Conservation (phyloP, 2,888 invertebrate genomes). For the Bellardia bayeri region DNA sequence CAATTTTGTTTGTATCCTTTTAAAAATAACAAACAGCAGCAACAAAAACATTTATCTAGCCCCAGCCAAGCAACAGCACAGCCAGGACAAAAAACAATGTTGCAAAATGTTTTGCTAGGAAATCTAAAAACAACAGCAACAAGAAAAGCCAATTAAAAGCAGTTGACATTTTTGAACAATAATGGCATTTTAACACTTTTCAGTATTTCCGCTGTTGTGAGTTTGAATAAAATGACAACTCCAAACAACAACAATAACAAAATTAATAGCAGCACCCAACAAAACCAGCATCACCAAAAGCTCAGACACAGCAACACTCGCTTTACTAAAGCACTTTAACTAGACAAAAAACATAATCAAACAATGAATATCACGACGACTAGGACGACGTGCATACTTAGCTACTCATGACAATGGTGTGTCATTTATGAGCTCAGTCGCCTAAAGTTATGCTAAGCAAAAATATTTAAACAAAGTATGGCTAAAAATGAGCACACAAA, state of each 20-base stretch:
- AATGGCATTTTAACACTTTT: slow-evolving; percentile 74
- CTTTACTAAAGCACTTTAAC: not conserved
- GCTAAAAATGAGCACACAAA: slow-evolving; percentile 51
- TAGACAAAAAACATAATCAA: slow-evolving; percentile 32
- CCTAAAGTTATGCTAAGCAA: slow-evolving; percentile 71
- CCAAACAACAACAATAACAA: not conserved
- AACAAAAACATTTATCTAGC: slow-evolving; percentile 29
- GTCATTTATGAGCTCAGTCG: slow-evolving; percentile 71
- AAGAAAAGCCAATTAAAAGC: slow-evolving; percentile 74
- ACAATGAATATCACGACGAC: slow-evolving; percentile 4
- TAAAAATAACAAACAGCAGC: not conserved
- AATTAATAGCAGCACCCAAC: slow-evolving; percentile 5
- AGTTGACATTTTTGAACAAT: slow-evolving; percentile 73
- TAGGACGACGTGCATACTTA: slow-evolving; percentile 24
- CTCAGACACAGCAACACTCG: not conserved
- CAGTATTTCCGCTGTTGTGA: slow-evolving; percentile 70
- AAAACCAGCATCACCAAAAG: not conserved
- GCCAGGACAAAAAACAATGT: slow-evolving; percentile 23
- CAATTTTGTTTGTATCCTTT: slow-evolving; percentile 27
- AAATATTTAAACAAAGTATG: slow-evolving; percentile 68
- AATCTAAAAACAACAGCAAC: slow-evolving; percentile 68
- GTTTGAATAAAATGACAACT: slow-evolving; percentile 60
- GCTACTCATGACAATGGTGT: slow-evolving; percentile 53
- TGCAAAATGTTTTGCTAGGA: slow-evolving; percentile 44
- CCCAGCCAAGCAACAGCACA: slow-evolving; percentile 11